Conservation (phyloP, 2,113 vertebrate genomes). For the Myotis davidii region DNA sequence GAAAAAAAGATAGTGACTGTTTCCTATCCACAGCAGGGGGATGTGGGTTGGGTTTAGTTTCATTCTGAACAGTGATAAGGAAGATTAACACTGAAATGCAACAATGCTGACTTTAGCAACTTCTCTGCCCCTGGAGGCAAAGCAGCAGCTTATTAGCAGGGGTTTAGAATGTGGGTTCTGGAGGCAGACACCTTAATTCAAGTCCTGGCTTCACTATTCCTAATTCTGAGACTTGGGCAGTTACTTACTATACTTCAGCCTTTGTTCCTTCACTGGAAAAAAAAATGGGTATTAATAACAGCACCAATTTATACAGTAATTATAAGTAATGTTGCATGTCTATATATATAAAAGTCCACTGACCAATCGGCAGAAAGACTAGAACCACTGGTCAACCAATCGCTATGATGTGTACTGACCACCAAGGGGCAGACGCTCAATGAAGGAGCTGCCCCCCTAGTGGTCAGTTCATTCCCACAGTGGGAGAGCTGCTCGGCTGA, state of each 20-base stretch:
- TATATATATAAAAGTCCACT: no score
- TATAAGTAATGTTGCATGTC: neutral
- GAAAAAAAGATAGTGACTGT: neutral
- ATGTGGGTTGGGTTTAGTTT: neutral
- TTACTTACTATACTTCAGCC: neutral
- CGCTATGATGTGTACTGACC: no score
- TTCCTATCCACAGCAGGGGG: neutral
- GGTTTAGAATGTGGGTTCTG: neutral
- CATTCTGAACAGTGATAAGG: constrained; percentile 32
- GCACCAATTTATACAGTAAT: neutral
- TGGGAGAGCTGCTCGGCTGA: no score
- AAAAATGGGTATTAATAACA: neutral
- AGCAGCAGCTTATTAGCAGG: neutral
- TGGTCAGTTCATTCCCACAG: no score
- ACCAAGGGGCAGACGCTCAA: no score
- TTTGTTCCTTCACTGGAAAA: constrained; percentile 4
- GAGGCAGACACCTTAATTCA: neutral
- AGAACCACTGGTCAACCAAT: no score
- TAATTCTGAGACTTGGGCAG: neutral
- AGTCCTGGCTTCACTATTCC: neutral
- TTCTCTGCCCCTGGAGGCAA: neutral
- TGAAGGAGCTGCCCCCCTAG: no score
- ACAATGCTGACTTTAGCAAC: neutral
- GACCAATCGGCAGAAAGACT: no score
- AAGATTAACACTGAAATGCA: neutral